Base-by-base conservation (phyloP, 2,113 vertebrate species). In the Lepus americanus region DNA sequence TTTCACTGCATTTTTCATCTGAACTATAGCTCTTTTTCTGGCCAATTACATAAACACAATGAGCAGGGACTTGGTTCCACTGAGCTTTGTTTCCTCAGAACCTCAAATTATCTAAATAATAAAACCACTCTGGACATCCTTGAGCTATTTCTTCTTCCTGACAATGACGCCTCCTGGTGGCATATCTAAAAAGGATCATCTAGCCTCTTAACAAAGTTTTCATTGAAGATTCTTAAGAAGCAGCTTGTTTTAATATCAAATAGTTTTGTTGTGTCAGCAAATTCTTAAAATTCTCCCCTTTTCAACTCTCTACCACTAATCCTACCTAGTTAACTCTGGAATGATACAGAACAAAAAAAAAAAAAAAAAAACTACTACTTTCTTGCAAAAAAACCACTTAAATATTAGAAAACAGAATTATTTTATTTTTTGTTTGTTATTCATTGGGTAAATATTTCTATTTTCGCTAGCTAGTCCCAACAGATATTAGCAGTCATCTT, bases 261-360 rank as follows among this genome's bases (percentile, higher is more conserved):
- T 82, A 36, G 4, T 36, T 89, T 94, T 93, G 44, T 81, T 69
- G 55, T 92, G 23, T 51, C 31, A 89, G 8, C 3, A 94, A 81
- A 70, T 92, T 94, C 31, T 94, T 90, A 85, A 82, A 61, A 85
- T 85, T 95, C 36, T 92, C 19, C 89, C 51, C n/a, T 90, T 29
- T 31, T 92, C 33, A 77, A 81, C 44, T 90, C 91, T 73, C n/a
- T 20, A 80, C 27, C 29, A 63, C 81, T 94, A 95, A 94, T 87
- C 80, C 80, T 81, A n/a, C 6, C 61, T 81, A 87, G 92, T 0
- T 74, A 66, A 44, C 67, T 85, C 39, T 74, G 55, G 76, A 96
- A 94, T 94, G 85, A 87, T 73, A 67, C 5, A 64, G 49, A 69
- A 94, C n/a, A 82, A 82, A 90, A 92, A 70, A 85, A 79, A 64